phyloP scores from a whole-genome alignment of 2,888 invertebrate species.

The Oeneis ivallda region DNA sequence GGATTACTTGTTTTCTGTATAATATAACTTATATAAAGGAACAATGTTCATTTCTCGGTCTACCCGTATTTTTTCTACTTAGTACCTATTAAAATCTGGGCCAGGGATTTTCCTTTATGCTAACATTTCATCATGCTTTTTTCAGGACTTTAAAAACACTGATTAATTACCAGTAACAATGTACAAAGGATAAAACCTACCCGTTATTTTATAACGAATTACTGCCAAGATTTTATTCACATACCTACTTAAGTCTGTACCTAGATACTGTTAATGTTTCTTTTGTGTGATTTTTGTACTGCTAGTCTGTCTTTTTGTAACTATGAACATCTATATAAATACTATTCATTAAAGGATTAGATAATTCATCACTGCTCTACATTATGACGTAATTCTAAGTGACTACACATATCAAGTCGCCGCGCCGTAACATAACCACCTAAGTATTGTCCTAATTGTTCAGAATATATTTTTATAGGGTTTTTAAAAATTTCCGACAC shows the following conservation, averaged over 20 bases:
- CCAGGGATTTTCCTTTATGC: constrained; percentile 17
- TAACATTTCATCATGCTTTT: constrained; percentile 19
- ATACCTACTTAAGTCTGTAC: background rate
- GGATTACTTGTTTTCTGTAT: constrained; percentile 18
- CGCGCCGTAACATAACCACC: no score
- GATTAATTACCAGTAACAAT: constrained; percentile 13
- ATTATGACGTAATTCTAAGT: no score
- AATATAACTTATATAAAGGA: constrained; percentile 21
- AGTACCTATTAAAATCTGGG: constrained; percentile 16
- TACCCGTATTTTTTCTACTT: constrained; percentile 16
- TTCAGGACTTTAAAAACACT: constrained; percentile 16
- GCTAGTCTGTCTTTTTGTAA: background rate
- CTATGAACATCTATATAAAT: background rate
- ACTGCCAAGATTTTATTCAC: background rate
- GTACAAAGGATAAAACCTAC: constrained; percentile 1
- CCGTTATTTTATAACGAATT: background rate
- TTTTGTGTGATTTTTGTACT: background rate
- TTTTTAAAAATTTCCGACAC: no score
- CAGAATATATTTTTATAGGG: no score
- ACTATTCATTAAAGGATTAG: background rate
- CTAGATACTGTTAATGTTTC: background rate
- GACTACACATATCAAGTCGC: no score
- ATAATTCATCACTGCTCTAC: no score
- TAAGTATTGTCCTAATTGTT: no score
- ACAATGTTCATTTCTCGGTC: constrained; percentile 20